Conservation (phyloP, 1,140 invertebrate species). For the Lepeophtheirus salmonis region DNA sequence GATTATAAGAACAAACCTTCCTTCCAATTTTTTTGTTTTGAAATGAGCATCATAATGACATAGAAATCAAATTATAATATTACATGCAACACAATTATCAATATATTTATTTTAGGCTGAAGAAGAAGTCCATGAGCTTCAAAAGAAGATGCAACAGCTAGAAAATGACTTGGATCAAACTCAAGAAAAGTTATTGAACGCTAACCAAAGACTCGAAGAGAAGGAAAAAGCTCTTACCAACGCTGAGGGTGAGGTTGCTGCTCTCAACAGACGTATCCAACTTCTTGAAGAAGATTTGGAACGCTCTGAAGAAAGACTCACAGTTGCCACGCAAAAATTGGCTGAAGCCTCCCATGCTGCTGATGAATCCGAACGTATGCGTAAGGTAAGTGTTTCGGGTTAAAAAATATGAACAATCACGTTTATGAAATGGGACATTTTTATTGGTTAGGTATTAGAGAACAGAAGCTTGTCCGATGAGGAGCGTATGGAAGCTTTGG, state of each 20-base stretch:
- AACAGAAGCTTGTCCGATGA: slow-evolving; percentile 98
- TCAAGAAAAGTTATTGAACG: slow-evolving; percentile 78
- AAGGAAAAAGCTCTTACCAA: slow-evolving; percentile 90
- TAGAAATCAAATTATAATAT: too few species aligned
- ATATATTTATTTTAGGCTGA: slow-evolving; percentile 28
- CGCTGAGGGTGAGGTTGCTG: slow-evolving; percentile 76
- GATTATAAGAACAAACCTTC: too few species aligned
- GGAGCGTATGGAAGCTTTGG: slow-evolving; percentile 96
- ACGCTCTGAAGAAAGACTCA: slow-evolving; percentile 85
- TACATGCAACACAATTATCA: too few species aligned
- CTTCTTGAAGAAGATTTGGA: slow-evolving; percentile 97
- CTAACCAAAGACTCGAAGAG: slow-evolving; percentile 84
- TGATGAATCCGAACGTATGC: slow-evolving; percentile 95
- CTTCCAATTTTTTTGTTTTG: too few species aligned
- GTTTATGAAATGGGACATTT: too few species aligned
- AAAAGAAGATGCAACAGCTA: slow-evolving; percentile 98
- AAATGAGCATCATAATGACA: too few species aligned
- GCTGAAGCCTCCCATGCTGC: slow-evolving; percentile 93
- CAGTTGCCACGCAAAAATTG: slow-evolving; percentile 76
- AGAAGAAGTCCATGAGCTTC: slow-evolving; percentile 43
- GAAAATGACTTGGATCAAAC: slow-evolving; percentile 96
- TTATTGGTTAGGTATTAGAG: slow-evolving; percentile 98
- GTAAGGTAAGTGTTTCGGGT: too few species aligned
- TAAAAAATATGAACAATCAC: too few species aligned
- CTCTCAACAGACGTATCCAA: slow-evolving; percentile 89